These are phyloP conservation scores for Tribolium madens DNA, from an alignment of 1,140 invertebrate genomes.

Conservation along the genomic window DNA sequence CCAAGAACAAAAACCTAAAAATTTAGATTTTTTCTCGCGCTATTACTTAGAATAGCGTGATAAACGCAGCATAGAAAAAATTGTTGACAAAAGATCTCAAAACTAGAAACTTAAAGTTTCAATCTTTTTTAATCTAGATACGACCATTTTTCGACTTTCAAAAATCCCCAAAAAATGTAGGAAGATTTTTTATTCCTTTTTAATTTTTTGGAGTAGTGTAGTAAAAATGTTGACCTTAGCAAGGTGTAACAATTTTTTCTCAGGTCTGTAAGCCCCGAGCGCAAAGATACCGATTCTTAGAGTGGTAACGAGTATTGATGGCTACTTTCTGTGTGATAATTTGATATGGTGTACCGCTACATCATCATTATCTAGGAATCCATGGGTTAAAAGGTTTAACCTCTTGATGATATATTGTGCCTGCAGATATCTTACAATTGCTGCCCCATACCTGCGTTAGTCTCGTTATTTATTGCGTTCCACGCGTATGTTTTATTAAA, in stretches of 20 bases:
- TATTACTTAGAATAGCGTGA: too few species aligned
- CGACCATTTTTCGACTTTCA: too few species aligned
- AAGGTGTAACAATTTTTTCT: slow-evolving; percentile 30
- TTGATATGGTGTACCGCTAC: slow-evolving; percentile 56
- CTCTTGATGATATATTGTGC: slow-evolving; percentile 55
- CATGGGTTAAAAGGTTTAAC: slow-evolving; percentile 59
- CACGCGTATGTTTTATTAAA: slow-evolving; percentile 37
- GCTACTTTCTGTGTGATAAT: slow-evolving; percentile 58
- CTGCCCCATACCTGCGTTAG: slow-evolving; percentile 46
- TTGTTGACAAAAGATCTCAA: too few species aligned
- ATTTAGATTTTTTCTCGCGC: too few species aligned
- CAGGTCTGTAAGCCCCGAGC: background rate
- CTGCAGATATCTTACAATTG: slow-evolving; percentile 48
- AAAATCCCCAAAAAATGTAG: too few species aligned
- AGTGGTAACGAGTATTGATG: slow-evolving; percentile 56
- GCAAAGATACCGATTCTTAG: slow-evolving; percentile 29
- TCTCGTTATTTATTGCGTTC: slow-evolving; percentile 36
- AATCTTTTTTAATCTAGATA: too few species aligned
- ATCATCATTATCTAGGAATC: slow-evolving; percentile 58
- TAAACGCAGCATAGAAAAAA: too few species aligned
- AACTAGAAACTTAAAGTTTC: too few species aligned
- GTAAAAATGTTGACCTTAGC: slow-evolving; percentile 18
- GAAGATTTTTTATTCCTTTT: too few species aligned
- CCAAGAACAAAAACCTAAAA: too few species aligned
- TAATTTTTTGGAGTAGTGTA: too few species aligned